These are phyloP conservation scores for Epizoanthus ramosus DNA, from an alignment of 92 coral and sea anemone genomes.

Conservation along the genomic window DNA sequence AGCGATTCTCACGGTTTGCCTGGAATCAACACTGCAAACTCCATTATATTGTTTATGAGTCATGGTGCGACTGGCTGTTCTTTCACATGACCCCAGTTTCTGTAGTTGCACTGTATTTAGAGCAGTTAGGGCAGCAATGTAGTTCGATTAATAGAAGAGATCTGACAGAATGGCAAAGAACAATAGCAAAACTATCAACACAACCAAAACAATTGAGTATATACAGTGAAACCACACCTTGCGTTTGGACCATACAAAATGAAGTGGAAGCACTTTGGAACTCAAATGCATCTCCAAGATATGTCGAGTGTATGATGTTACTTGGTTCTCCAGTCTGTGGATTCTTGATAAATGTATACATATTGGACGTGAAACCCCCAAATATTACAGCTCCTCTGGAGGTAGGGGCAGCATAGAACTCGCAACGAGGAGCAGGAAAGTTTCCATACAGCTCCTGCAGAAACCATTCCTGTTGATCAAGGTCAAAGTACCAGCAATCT, in stretches of 20 bases:
- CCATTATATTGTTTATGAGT: no score
- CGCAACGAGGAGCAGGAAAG: slow-evolving; percentile 20
- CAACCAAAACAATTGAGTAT: background rate
- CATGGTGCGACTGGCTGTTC: no score
- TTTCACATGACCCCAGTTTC: no score
- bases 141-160: background rate
- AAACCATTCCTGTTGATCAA: slow-evolving; percentile 5
- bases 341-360: slow-evolving; percentile 3
- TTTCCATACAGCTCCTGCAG: slow-evolving; percentile 22
- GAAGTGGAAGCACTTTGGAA: slow-evolving; percentile 20
- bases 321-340: background rate
- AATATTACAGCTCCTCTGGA: slow-evolving; percentile 30
- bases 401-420: slow-evolving; percentile 15
- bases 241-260: slow-evolving; percentile 29
- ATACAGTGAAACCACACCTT: background rate
- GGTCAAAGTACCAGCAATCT: slow-evolving; percentile 29
- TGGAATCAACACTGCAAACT: no score
- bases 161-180: background rate
- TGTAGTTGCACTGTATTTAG: no score
- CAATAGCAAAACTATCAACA: background rate
- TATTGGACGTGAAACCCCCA: slow-evolving; percentile 26
- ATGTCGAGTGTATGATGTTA: background rate
- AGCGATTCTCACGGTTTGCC: no score
- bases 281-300: slow-evolving; percentile 33
- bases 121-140: background rate